These are phyloP conservation scores for Phalacrocorax pelagicus DNA, from an alignment of 2,113 vertebrate genomes.

Conservation along the genomic window DNA sequence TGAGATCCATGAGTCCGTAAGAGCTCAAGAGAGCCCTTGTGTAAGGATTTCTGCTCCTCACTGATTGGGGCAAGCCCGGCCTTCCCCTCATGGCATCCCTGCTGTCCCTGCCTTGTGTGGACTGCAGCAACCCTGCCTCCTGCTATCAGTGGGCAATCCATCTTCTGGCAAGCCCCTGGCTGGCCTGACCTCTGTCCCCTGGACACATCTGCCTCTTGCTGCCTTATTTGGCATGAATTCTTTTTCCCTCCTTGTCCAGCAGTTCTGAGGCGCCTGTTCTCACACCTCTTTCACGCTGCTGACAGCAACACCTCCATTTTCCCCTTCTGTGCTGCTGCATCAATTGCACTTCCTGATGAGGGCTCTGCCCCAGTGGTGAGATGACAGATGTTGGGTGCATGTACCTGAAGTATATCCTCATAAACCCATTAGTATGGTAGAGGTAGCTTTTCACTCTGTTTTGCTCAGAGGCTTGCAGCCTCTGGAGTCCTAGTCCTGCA, in stretches of 20 bases:
- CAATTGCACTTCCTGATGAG: background rate
- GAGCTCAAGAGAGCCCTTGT: background rate
- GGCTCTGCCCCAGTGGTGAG: background rate
- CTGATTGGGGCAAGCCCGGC: background rate
- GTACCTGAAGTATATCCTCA: background rate
- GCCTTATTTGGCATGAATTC: background rate
- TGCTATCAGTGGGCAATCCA: background rate
- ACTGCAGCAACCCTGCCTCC: background rate
- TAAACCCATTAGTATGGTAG: background rate
- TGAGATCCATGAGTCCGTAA: background rate
- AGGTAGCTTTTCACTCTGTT: background rate
- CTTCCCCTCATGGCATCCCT: fast-evolving
- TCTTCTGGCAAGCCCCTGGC: background rate
- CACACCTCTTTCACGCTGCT: fast-evolving
- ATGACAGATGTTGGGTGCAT: background rate
- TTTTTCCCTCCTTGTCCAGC: background rate
- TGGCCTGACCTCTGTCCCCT: background rate
- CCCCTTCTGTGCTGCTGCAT: background rate
- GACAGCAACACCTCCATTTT: background rate
- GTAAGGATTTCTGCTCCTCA: background rate
- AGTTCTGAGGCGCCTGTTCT: background rate
- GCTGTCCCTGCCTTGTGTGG: background rate
- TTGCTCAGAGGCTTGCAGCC: background rate
- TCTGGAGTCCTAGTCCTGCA: background rate
- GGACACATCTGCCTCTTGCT: background rate